Conservation (phyloP, 2,888 invertebrate species). For the Scaptomyza cyrtandrae region DNA sequence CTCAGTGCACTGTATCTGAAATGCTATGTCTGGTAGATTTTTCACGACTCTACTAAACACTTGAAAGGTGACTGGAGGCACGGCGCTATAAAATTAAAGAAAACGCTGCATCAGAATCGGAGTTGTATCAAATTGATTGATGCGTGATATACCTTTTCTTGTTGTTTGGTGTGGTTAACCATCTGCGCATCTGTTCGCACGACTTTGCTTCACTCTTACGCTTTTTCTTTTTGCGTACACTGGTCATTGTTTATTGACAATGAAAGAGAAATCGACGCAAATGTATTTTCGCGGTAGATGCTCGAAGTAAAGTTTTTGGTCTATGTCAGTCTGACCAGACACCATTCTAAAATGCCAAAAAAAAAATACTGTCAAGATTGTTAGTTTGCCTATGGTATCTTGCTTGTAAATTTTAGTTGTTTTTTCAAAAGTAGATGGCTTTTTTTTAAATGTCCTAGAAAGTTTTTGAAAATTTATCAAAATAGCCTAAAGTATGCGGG, state of each 20-base stretch:
- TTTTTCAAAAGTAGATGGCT: conserved; percentile 13
- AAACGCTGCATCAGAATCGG: background rate
- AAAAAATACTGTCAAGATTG: background rate
- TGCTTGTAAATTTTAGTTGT: background rate
- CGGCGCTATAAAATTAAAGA: conserved; percentile 7
- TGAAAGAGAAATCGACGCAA: background rate
- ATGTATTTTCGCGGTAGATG: conserved; percentile 6
- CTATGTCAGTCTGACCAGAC: conserved; percentile 26
- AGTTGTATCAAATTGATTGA: background rate
- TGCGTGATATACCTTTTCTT: conserved; percentile 13
- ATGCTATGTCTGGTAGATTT: conserved; percentile 55
- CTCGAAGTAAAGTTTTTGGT: background rate
- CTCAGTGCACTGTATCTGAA: conserved; percentile 40
- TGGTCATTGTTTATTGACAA: conserved; percentile 19
- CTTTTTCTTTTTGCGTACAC: conserved; percentile 29
- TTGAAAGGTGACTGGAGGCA: conserved; percentile 41
- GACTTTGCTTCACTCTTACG: conserved; percentile 6
- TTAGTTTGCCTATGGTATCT: background rate
- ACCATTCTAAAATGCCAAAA: background rate
- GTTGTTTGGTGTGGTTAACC: conserved; percentile 21
- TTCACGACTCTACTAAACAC: conserved; percentile 31
- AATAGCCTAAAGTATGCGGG: background rate
- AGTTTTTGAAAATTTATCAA: background rate
- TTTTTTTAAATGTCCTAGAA: background rate
- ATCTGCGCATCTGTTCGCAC: conserved; percentile 32